Evolutionary conservation across 1,140 invertebrate genomes (phyloP).

Genomic region (Macrotrachela quadricornifera): DNA sequence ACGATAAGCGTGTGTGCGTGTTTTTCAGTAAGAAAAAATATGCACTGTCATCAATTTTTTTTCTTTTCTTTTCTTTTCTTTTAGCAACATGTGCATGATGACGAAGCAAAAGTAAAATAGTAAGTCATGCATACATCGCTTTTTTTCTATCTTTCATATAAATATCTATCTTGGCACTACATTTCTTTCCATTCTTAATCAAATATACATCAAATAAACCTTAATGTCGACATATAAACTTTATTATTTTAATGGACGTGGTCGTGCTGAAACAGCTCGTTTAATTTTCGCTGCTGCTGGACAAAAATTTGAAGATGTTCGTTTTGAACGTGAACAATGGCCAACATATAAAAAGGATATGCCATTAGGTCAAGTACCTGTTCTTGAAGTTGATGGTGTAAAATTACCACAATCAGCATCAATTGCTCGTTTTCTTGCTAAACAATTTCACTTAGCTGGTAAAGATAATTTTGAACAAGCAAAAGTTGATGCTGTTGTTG

Average conservation of each 20-base stretch:
- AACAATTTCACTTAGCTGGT: neutral
- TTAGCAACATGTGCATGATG: too few relatives aligned
- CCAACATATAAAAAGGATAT: neutral
- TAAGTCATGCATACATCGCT: too few relatives aligned
- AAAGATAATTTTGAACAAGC: neutral
- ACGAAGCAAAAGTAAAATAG: too few relatives aligned
- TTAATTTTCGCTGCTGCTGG: slow-evolving; percentile 11
- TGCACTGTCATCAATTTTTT: too few relatives aligned
- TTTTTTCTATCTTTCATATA: too few relatives aligned
- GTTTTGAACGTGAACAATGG: slow-evolving; percentile 11
- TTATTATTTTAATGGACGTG: slow-evolving; percentile 11
- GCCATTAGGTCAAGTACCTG: neutral
- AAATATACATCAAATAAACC: too few relatives aligned
- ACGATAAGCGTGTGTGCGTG: too few relatives aligned
- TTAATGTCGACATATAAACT: slow-evolving; percentile 9
- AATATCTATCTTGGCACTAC: too few relatives aligned
- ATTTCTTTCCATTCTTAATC: too few relatives aligned
- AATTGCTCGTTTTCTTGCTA: neutral
- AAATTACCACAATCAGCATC: neutral
- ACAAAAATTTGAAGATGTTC: slow-evolving; percentile 12
- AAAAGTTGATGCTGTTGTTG: neutral
- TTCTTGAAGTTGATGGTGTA: neutral
- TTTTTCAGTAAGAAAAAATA: too few relatives aligned
- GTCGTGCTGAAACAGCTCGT: slow-evolving; percentile 10
- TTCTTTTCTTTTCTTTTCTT: too few relatives aligned